Evolutionary conservation across 2,888 invertebrate species (phyloP).

Genomic region (Anthoptus insignis): DNA sequence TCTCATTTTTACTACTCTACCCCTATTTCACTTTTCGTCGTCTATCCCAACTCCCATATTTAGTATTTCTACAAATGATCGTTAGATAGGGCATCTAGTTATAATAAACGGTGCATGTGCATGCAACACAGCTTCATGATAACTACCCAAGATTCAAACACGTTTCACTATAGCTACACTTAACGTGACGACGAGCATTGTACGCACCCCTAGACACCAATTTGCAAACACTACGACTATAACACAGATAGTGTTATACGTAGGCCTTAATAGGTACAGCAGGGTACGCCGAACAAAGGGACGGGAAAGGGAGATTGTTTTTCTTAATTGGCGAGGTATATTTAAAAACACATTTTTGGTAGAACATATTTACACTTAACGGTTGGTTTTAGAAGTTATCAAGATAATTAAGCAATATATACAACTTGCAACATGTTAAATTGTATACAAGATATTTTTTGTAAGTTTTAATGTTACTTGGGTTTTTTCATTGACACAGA

Average conservation of each 20-base stretch:
- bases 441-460: too few relatives aligned
- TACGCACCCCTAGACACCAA: conserved; percentile 35
- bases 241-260: conserved; percentile 19
- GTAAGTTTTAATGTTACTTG: too few relatives aligned
- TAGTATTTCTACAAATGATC: too few relatives aligned
- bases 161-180: conserved; percentile 11
- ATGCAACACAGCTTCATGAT: neutral
- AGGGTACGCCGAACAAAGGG: conserved; percentile 25
- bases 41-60: too few relatives aligned
- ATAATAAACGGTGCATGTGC: too few relatives aligned
- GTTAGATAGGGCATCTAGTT: too few relatives aligned
- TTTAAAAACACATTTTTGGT: conserved; percentile 12
- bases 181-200: conserved; percentile 24
- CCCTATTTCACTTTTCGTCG: too few relatives aligned
- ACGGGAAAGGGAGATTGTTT: conserved; percentile 30
- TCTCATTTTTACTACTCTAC: too few relatives aligned
- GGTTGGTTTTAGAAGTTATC: too few relatives aligned
- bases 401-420: too few relatives aligned
- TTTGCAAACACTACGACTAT: conserved; percentile 25
- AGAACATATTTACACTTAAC: neutral
- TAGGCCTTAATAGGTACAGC: conserved; percentile 20
- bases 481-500: too few relatives aligned
- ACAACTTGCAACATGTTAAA: too few relatives aligned
- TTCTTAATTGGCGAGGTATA: conserved; percentile 31
- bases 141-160: conserved; percentile 4